Conservation (phyloP, 2,797 vertebrate genomes). For the Poecile montanus region DNA sequence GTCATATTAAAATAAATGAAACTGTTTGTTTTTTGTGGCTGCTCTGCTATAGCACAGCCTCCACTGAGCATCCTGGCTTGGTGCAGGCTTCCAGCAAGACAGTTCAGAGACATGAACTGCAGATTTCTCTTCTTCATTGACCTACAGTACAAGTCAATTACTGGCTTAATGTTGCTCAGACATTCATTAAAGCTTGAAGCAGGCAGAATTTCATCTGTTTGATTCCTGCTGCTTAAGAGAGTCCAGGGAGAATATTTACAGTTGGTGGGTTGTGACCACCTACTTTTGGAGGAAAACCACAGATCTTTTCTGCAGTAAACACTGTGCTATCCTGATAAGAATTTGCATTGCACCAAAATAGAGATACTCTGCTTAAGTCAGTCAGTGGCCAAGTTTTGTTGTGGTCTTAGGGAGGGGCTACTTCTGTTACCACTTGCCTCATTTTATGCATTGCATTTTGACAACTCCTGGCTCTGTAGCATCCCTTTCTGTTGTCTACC, state of each 20-base stretch:
- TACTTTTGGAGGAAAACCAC: neutral
- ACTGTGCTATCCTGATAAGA: neutral
- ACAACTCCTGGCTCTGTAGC: neutral
- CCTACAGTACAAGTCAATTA: constrained; percentile 32
- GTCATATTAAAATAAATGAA: constrained; percentile 34
- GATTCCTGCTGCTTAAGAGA: neutral
- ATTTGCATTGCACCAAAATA: neutral
- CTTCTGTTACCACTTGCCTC: neutral
- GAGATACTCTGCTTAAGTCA: neutral
- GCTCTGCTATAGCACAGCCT: neutral
- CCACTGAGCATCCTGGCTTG: neutral
- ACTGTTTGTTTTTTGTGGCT: neutral
- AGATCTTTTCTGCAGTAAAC: neutral
- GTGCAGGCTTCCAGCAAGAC: neutral
- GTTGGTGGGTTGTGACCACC: neutral
- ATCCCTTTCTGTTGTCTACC: neutral
- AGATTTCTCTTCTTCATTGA: constrained; percentile 22
- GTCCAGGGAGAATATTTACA: neutral
- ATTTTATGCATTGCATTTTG: neutral
- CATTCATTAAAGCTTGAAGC: constrained; percentile 28
- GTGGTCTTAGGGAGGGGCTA: neutral
- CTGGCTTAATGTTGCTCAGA: constrained; percentile 16
- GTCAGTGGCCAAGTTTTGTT: neutral
- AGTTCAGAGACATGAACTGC: neutral
- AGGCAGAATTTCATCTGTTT: constrained; percentile 16